phyloP scores from a whole-genome alignment of 2,888 invertebrate genomes.

The Pollenia labialis region DNA sequence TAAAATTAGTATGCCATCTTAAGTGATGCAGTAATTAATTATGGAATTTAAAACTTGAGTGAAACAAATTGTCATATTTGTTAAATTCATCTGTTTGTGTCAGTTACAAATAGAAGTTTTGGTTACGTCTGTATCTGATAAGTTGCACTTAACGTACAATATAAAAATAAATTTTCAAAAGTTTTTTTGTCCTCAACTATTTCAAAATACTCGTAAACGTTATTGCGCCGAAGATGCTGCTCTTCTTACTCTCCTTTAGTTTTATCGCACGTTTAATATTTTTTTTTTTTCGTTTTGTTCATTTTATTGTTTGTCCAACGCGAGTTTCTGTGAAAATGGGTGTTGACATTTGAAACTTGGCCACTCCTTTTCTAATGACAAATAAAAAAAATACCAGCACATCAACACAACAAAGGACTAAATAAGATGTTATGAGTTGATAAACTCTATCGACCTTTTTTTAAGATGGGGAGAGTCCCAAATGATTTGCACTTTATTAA shows the following conservation, averaged over 20 bases:
- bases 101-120: constrained; percentile 32
- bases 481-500: not conserved
- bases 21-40: constrained; percentile 61
- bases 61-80: constrained; percentile 67
- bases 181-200: constrained; percentile 49
- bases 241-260: constrained; percentile 46
- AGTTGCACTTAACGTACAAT: not conserved
- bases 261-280: constrained; percentile 13
- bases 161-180: constrained; percentile 16
- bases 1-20: constrained; percentile 64
- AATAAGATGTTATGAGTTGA: not conserved
- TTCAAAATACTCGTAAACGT: constrained; percentile 31
- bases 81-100: constrained; percentile 56
- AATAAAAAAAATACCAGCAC: constrained; percentile 33
- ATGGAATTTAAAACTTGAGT: constrained; percentile 65
- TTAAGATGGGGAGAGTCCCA: not conserved
- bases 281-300: constrained; percentile 26
- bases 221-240: constrained; percentile 65
- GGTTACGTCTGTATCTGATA: constrained; percentile 43
- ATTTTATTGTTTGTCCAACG: constrained; percentile 49
- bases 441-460: constrained; percentile 31
- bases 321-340: constrained; percentile 66
- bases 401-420: constrained; percentile 11
- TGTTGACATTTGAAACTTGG: constrained; percentile 70
- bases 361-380: constrained; percentile 70